Evolutionary conservation across 1,140 invertebrate species (phyloP).

Genomic region (Contarinia nasturtii): DNA sequence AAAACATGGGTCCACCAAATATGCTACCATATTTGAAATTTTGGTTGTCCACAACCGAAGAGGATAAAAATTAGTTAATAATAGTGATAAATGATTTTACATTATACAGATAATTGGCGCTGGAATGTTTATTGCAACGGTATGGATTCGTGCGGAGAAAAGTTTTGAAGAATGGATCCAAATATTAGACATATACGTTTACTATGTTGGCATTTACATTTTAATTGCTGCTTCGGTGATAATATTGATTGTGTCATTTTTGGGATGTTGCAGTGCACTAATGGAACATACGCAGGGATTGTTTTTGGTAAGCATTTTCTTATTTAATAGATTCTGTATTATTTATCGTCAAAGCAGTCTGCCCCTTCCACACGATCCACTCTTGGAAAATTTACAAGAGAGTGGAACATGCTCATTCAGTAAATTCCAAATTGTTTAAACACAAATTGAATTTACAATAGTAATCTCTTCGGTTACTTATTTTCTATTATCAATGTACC

Average conservation of each 20-base stretch:
- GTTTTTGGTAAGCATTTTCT: slow-evolving; percentile 31
- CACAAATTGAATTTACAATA: too few relatives aligned
- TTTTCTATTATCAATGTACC: too few relatives aligned
- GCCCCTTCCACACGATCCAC: too few relatives aligned
- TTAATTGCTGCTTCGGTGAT: slow-evolving; percentile 46
- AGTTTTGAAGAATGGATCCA: slow-evolving; percentile 62
- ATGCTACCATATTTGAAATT: too few relatives aligned
- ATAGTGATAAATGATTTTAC: not conserved
- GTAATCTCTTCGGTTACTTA: too few relatives aligned
- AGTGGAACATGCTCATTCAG: too few relatives aligned
- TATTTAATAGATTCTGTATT: too few relatives aligned
- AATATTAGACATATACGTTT: slow-evolving; percentile 47
- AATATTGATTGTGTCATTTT: slow-evolving; percentile 50
- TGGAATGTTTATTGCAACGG: slow-evolving; percentile 49
- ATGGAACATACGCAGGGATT: slow-evolving; percentile 42
- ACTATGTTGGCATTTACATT: slow-evolving; percentile 66
- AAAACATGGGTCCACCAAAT: not conserved
- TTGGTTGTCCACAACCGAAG: too few relatives aligned
- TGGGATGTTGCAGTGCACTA: slow-evolving; percentile 52
- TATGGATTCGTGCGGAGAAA: slow-evolving; percentile 63
- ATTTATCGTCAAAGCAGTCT: too few relatives aligned
- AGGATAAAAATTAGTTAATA: not conserved
- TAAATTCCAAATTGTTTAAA: too few relatives aligned
- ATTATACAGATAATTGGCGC: slow-evolving; percentile 43
- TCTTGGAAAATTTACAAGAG: too few relatives aligned